Base-by-base conservation (phyloP, 2,888 invertebrate genomes). In the Pristionchus japonicus region DNA sequence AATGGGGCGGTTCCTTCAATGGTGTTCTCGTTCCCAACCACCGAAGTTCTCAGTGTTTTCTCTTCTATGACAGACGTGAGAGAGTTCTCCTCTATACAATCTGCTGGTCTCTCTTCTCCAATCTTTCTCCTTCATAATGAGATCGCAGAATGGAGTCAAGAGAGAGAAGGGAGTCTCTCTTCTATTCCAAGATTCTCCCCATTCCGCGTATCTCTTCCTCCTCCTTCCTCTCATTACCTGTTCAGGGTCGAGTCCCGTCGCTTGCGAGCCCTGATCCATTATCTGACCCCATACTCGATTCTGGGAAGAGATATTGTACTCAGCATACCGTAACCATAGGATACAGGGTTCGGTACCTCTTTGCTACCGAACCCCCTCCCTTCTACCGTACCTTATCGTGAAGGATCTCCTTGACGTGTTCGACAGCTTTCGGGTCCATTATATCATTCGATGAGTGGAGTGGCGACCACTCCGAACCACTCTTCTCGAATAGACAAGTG, bases 391-490 rank as follows among this genome's bases (percentile, higher is more conserved):
- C 80, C 80, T 80, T 80, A 49, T 80, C 80, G 49, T 80, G 80
- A 27, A 80, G 43, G 49, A 80, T 49, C 49, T 80, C 80, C 49
- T 49, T 80, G 80, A 80, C 49, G 49, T 80, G 80, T 80, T 80
- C 80, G 49, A 80, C 80, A 49, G 80, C 80, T 80, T 80, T 80
- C 49, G 80, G 80, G 49, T 80, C 80, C 80, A 80, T 80, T 80
- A 47, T 80, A 80, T 80, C 80, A 49, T 49, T 37, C 31, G 49
- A 80, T 31, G 80, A 80, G 74, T 74, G 74, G 74, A 74, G 74
- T 74, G 74, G 20, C 23, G 31, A 31, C 64, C 31, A 40, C 31
- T 37, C 23, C 31, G 23, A 40, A 74, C 74, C 74, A 74, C 74
- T 74, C 74, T 20, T 74, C 37, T 9, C 74, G 40, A 74, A 40